Evolutionary conservation across 2,797 vertebrate species (phyloP).

Genomic region (Tamandua tetradactyla): DNA sequence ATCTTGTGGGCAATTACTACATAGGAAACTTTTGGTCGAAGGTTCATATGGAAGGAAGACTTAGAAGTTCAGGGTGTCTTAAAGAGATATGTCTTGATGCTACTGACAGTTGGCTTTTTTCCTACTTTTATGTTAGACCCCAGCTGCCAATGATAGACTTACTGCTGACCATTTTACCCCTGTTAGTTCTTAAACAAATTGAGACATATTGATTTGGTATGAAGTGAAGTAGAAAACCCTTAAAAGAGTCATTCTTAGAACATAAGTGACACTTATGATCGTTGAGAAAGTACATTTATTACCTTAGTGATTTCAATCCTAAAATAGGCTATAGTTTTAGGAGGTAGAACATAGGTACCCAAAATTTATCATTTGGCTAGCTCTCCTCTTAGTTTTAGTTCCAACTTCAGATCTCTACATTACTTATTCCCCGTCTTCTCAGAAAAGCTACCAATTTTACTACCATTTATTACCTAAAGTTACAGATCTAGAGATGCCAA

Average conservation of each 20-base stretch:
- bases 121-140: constrained; percentile 41
- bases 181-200: constrained; percentile 8
- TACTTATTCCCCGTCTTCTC: constrained; percentile 46
- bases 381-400: not conserved
- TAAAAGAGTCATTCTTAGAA: constrained; percentile 40
- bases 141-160: constrained; percentile 27
- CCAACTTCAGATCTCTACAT: not conserved
- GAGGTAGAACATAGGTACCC: constrained; percentile 64
- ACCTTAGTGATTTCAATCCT: constrained; percentile 42
- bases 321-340: constrained; percentile 42
- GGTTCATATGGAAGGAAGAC: constrained; percentile 52
- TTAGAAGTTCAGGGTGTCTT: not conserved
- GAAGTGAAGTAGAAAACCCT: constrained; percentile 1
- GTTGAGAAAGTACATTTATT: constrained; percentile 44
- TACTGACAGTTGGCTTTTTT: constrained; percentile 44
- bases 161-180: constrained; percentile 46
- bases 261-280: not conserved
- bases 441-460: constrained; percentile 39
- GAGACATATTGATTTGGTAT: not conserved
- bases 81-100: not conserved
- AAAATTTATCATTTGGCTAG: not conserved
- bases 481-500: constrained; percentile 53
- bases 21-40: not conserved
- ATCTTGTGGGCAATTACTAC: not conserved
- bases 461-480: constrained; percentile 8